Conservation (phyloP, 2,113 vertebrate genomes). For the Andinoacara biseriatus region DNA sequence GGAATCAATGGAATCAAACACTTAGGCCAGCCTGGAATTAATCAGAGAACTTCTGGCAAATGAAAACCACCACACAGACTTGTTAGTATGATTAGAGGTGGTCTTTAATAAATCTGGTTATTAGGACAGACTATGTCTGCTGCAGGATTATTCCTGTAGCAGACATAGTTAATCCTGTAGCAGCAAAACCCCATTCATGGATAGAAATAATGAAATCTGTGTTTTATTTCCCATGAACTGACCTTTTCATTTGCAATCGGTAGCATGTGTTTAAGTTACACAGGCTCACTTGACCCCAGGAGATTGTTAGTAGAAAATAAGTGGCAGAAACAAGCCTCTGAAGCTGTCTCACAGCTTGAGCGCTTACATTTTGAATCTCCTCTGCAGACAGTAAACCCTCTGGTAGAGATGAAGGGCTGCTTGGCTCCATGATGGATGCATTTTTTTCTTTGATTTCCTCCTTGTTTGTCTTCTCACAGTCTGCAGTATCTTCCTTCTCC, state of each 20-base stretch:
- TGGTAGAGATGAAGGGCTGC: background rate
- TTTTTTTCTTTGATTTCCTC: constrained; percentile 2
- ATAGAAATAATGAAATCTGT: constrained; percentile 6
- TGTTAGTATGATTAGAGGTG: background rate
- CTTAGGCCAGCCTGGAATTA: background rate
- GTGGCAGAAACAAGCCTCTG: background rate
- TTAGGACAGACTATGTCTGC: constrained; percentile 1
- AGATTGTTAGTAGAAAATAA: background rate
- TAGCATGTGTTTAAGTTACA: background rate
- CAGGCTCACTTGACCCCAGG: background rate
- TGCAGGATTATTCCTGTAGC: background rate
- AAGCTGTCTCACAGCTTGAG: background rate
- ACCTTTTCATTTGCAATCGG: background rate
- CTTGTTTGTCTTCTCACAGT: background rate
- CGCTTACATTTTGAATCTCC: constrained; percentile 72
- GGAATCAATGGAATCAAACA: background rate
- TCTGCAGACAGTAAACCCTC: constrained; percentile 63
- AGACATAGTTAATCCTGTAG: background rate
- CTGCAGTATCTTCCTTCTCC: background rate
- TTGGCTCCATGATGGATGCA: background rate
- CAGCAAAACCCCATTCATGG: background rate
- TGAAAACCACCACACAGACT: background rate
- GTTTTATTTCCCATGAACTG: background rate
- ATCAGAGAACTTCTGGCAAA: background rate
- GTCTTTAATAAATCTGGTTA: background rate